A percentile compares a stretch with the other conserved stretches of the same genome.
phyloP scores from a whole-genome alignment of 35 echinoderm and acorn worm genomes.

The Diadema setosum region DNA sequence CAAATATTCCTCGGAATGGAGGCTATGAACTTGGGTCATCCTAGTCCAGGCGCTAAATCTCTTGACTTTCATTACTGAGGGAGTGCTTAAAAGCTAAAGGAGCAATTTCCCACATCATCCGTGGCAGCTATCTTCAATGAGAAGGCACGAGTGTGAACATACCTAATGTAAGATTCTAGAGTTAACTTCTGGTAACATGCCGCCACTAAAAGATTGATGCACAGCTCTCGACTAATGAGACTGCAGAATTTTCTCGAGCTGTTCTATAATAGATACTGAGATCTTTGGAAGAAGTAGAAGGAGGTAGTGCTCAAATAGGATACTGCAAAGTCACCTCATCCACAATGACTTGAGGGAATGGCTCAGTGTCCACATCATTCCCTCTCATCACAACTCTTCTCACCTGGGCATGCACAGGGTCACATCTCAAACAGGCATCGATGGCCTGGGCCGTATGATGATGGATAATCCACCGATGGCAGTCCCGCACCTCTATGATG shows the following conservation, averaged over 20 bases:
- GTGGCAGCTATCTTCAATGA: no score
- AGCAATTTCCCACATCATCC: no score
- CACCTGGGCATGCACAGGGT: not conserved
- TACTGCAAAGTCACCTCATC: not conserved
- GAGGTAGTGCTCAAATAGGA: not conserved
- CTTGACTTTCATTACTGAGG: no score
- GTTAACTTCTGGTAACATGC: not conserved
- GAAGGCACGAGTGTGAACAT: no score
- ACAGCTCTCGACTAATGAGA: not conserved
- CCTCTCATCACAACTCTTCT: not conserved
- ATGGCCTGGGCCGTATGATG: not conserved
- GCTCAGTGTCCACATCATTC: not conserved
- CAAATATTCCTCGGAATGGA: no score
- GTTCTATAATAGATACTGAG: not conserved
- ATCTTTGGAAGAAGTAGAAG: not conserved
- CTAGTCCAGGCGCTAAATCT: no score
- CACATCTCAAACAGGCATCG: not conserved
- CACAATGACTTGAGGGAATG: not conserved
- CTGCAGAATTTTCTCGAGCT: no score
- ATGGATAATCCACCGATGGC: conserved; percentile 52
- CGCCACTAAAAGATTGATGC: not conserved
- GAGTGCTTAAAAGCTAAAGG: no score
- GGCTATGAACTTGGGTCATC: no score
- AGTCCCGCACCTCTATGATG: conserved; percentile 46
- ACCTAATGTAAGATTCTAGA: not conserved